Percentiles rank a stretch among this genome's conserved stretches.
Conservation (phyloP, 2,888 invertebrate genomes). For the Caenorhabditis zanzibari region DNA sequence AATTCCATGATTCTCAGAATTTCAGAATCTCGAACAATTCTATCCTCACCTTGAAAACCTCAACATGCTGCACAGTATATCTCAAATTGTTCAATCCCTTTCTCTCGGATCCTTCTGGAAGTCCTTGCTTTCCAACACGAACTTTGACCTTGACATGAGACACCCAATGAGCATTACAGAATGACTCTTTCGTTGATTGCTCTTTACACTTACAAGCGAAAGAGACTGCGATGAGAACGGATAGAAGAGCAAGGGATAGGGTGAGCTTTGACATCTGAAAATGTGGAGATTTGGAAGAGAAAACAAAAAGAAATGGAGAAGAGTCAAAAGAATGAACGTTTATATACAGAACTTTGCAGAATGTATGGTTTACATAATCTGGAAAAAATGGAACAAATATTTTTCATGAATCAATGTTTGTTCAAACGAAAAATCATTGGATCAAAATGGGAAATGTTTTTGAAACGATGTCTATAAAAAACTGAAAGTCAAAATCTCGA, state of each 20-base stretch:
- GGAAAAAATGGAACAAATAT: neutral
- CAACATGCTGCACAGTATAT: conserved; percentile 78
- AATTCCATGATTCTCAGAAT: too few species aligned
- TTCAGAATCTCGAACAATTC: neutral
- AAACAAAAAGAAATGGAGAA: neutral
- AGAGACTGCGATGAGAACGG: conserved; percentile 23
- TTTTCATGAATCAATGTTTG: neutral
- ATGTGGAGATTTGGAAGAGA: neutral
- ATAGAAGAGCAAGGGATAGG: conserved; percentile 6
- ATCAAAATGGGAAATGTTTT: neutral
- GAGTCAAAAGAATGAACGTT: neutral
- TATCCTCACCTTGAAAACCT: conserved; percentile 77
- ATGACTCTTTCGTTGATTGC: conserved; percentile 74
- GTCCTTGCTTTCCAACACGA: conserved; percentile 75
- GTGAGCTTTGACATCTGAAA: conserved; percentile 34
- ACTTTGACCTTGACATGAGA: conserved; percentile 78
- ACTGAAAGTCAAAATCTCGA: neutral
- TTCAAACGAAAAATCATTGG: neutral
- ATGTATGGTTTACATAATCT: neutral
- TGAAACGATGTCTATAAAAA: too few species aligned
- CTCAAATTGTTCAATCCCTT: conserved; percentile 78
- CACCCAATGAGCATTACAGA: conserved; percentile 80
- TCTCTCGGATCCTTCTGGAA: conserved; percentile 71
- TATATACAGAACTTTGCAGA: neutral
- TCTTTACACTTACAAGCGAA: conserved; percentile 76